A percentile compares a stretch with the other conserved stretches of the same genome.
phyloP scores from a whole-genome alignment of 1,140 invertebrate species.

The Diorhabda carinulata region DNA sequence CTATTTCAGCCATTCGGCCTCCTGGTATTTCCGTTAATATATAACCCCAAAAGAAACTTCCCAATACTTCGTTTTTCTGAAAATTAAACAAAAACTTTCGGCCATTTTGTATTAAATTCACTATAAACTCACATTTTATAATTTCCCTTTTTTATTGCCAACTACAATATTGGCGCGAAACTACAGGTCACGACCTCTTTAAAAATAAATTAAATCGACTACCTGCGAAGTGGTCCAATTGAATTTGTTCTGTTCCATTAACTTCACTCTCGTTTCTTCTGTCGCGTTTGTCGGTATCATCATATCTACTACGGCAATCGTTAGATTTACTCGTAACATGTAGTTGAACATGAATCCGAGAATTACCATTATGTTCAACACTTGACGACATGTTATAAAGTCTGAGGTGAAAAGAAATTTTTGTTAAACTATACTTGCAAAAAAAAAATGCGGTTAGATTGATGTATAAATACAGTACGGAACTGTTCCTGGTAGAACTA shows the following conservation, averaged over 20 bases:
- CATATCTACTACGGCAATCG: slow-evolving; percentile 87
- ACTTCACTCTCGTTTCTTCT: slow-evolving; percentile 39
- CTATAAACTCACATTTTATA: too few species aligned
- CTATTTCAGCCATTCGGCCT: slow-evolving; percentile 74
- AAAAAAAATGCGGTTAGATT: neutral
- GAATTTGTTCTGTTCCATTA: slow-evolving; percentile 19
- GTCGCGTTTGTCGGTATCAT: slow-evolving; percentile 43
- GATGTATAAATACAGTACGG: too few species aligned
- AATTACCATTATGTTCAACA: slow-evolving; percentile 79
- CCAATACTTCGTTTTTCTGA: slow-evolving; percentile 73
- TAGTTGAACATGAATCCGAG: slow-evolving; percentile 86
- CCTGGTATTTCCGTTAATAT: slow-evolving; percentile 84
- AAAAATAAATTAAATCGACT: too few species aligned
- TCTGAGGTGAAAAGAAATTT: slow-evolving; percentile 30
- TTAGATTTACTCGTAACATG: slow-evolving; percentile 82
- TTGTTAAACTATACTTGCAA: neutral
- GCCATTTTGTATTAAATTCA: too few species aligned
- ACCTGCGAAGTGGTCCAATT: slow-evolving; percentile 18
- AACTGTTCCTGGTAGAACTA: too few species aligned
- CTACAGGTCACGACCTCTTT: too few species aligned
- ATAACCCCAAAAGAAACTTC: slow-evolving; percentile 89
- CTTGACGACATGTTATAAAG: slow-evolving; percentile 66
- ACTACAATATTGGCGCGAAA: neutral
- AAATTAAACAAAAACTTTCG: neutral
- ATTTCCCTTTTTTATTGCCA: too few species aligned